These are phyloP conservation scores for Mastomys coucha DNA, from an alignment of 2,113 vertebrate species.

Conservation along the genomic window DNA sequence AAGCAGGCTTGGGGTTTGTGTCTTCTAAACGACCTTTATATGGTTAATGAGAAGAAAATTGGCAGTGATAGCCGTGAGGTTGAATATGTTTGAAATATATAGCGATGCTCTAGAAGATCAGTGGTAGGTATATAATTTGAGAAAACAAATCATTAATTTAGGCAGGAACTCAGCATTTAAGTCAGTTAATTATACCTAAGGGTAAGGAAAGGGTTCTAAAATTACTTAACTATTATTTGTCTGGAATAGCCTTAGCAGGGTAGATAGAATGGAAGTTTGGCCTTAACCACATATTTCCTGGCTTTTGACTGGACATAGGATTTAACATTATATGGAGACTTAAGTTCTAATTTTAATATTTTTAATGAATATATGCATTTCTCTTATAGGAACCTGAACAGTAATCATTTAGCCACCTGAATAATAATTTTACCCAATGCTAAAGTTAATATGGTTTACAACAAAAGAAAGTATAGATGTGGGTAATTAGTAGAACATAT, in stretches of 20 bases:
- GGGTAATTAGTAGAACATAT: slow-evolving; percentile 18
- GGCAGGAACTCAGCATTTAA: slow-evolving; percentile 66
- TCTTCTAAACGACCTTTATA: background rate
- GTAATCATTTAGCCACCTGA: slow-evolving; percentile 24
- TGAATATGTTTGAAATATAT: background rate
- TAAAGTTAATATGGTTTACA: slow-evolving; percentile 48
- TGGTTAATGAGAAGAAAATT: slow-evolving; percentile 36
- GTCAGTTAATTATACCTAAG: slow-evolving; percentile 71
- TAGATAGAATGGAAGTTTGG: slow-evolving; percentile 73
- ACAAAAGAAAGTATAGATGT: background rate
- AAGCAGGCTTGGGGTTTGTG: background rate
- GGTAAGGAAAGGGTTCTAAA: slow-evolving; percentile 44
- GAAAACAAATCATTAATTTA: slow-evolving; percentile 68
- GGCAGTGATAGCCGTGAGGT: background rate
- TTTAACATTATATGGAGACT: slow-evolving; percentile 65
- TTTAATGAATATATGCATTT: background rate
- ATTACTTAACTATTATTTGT: slow-evolving; percentile 69
- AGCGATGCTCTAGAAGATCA: slow-evolving; percentile 1
- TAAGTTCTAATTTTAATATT: slow-evolving; percentile 58
- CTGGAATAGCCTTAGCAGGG: slow-evolving; percentile 50
- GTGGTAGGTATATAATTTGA: slow-evolving; percentile 45
- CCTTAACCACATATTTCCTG: slow-evolving; percentile 65
- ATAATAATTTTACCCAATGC: slow-evolving; percentile 6
- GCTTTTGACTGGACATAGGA: slow-evolving; percentile 50
- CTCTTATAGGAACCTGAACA: background rate